Conservation (phyloP, 2,888 invertebrate genomes). For the Tetragonisca angustula region DNA sequence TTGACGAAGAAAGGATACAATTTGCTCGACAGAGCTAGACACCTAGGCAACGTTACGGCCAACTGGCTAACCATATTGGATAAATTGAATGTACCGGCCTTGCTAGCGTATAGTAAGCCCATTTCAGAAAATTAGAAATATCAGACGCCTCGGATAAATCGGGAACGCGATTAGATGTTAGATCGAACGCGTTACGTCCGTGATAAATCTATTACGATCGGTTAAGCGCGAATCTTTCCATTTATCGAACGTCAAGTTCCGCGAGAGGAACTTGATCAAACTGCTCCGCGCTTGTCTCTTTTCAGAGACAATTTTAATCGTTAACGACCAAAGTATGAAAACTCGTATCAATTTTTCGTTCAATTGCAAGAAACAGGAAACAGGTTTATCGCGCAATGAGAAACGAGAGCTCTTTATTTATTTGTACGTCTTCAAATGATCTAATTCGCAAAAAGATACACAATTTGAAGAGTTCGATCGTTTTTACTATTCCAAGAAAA, state of each 20-base stretch:
- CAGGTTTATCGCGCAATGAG: too few species aligned
- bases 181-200: neutral
- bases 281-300: too few species aligned
- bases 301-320: too few species aligned
- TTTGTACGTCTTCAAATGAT: too few species aligned
- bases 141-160: neutral
- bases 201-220: neutral
- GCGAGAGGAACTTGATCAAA: neutral
- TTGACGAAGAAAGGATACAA: conserved; percentile 25
- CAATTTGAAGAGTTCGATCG: too few species aligned
- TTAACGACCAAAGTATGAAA: too few species aligned
- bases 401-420: too few species aligned
- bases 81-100: conserved; percentile 2
- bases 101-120: neutral
- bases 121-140: neutral
- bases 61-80: neutral
- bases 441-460: too few species aligned
- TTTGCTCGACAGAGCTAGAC: conserved; percentile 18
- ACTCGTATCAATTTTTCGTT: too few species aligned
- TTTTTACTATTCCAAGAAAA: too few species aligned
- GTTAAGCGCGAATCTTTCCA: neutral
- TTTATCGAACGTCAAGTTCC: neutral
- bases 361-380: too few species aligned
- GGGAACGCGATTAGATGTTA: neutral
- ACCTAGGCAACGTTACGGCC: neutral